phyloP scores from a whole-genome alignment of 1,140 invertebrate genomes.

The Leptinotarsa lineolata region DNA sequence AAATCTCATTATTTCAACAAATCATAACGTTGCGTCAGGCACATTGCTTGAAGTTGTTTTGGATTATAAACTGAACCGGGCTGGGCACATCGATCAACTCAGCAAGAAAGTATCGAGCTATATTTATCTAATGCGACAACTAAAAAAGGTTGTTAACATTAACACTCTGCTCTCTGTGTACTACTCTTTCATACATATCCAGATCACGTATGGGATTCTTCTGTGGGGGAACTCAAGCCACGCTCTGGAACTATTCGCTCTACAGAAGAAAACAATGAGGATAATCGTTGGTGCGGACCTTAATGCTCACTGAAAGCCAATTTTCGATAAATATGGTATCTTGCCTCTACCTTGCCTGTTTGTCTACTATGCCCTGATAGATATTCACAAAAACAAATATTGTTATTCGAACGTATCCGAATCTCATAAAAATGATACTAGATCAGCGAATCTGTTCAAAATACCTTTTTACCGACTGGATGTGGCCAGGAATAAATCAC shows the following conservation, averaged over 20 bases:
- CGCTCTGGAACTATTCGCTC: too few relatives aligned
- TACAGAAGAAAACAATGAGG: constrained; percentile 9
- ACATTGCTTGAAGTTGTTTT: constrained; percentile 9
- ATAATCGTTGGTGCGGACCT: constrained; percentile 13
- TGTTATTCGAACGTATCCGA: too few relatives aligned
- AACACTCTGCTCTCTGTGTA: constrained; percentile 10
- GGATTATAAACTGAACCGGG: neutral
- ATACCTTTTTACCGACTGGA: too few relatives aligned
- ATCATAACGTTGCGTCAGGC: too few relatives aligned
- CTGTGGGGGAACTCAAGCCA: too few relatives aligned
- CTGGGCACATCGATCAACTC: neutral
- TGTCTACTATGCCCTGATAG: too few relatives aligned
- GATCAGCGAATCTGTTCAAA: constrained; percentile 2
- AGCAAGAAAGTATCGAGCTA: constrained; percentile 12
- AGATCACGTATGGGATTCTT: too few relatives aligned
- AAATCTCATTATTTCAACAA: neutral
- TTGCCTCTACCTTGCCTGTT: too few relatives aligned
- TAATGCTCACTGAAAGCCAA: constrained; percentile 7
- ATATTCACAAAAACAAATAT: too few relatives aligned
- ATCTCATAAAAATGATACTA: constrained; percentile 5
- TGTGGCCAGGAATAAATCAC: too few relatives aligned
- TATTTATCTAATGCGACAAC: constrained; percentile 9
- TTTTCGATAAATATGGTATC: constrained; percentile 10
- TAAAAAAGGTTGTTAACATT: constrained; percentile 10
- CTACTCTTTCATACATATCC: neutral